phyloP scores from a whole-genome alignment of 2,888 invertebrate genomes.

The Isoperla grammatica region DNA sequence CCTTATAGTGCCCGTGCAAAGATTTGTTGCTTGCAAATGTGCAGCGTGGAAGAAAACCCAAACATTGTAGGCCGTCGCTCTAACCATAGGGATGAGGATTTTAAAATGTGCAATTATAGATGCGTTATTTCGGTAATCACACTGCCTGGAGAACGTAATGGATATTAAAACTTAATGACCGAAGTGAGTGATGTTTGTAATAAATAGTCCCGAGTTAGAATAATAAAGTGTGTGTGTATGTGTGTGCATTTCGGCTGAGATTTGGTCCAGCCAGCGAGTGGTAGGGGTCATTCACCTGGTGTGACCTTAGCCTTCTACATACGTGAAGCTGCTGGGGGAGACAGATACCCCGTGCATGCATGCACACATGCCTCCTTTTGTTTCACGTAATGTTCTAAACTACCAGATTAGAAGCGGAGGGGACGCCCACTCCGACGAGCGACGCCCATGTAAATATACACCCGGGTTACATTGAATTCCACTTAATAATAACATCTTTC shows the following conservation, averaged over 20 bases:
- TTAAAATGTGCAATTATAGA: background rate
- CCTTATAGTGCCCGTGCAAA: background rate
- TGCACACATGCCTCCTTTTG: constrained; percentile 12
- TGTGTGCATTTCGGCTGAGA: constrained; percentile 14
- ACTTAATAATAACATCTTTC: constrained; percentile 17
- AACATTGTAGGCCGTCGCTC: background rate
- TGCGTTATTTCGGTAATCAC: background rate
- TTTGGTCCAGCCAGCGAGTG: constrained; percentile 10
- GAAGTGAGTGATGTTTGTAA: too few species aligned
- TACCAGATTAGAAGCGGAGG: constrained; percentile 11
- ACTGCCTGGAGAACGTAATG: background rate
- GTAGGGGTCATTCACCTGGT: constrained; percentile 14
- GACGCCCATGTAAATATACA: constrained; percentile 19
- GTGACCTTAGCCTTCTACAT: constrained; percentile 16
- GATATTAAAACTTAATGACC: background rate
- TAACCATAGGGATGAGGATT: background rate
- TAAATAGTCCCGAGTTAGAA: background rate
- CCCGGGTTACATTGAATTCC: constrained; percentile 16
- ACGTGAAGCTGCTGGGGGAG: background rate
- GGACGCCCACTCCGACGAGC: constrained; percentile 5
- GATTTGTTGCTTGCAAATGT: background rate
- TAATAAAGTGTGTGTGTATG: background rate
- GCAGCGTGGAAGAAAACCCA: background rate
- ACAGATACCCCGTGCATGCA: constrained; percentile 3
- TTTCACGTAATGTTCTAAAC: constrained; percentile 19